Evolutionary conservation across 1,140 invertebrate genomes (phyloP).

Genomic region (Teleogryllus occipitalis): DNA sequence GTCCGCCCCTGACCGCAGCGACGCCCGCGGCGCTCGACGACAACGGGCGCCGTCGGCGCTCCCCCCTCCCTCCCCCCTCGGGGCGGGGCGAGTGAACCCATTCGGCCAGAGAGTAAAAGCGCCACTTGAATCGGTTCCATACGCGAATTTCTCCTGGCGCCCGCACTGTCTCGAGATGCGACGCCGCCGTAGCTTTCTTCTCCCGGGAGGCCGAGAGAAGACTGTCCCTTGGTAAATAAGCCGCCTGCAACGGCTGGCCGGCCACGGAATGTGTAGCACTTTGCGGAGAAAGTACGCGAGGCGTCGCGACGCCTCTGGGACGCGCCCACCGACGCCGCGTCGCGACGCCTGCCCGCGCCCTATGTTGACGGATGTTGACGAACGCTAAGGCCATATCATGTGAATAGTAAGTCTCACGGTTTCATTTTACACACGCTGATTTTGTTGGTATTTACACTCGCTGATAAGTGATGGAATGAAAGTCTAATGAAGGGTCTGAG

Average conservation of each 20-base stretch:
- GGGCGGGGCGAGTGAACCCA: no score
- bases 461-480: no score
- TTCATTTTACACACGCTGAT: no score
- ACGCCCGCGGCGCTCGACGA: no score
- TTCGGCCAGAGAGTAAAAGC: neutral
- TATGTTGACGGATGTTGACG: no score
- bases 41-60: no score
- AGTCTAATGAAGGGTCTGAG: no score
- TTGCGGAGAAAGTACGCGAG: neutral
- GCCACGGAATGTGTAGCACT: neutral
- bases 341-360: neutral
- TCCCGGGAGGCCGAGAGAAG: neutral
- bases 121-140: neutral
- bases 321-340: neutral
- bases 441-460: no score
- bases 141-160: neutral
- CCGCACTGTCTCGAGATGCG: neutral
- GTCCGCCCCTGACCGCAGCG: no score
- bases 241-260: neutral
- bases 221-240: neutral
- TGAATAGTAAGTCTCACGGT: no score
- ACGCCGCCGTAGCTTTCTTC: neutral
- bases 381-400: no score
- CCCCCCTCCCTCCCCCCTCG: no score
- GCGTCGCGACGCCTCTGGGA: neutral